A percentile compares a stretch with the other conserved stretches of the same genome.
Evolutionary conservation across 2,113 vertebrate genomes (phyloP).

Genomic region (Mobula hypostoma): DNA sequence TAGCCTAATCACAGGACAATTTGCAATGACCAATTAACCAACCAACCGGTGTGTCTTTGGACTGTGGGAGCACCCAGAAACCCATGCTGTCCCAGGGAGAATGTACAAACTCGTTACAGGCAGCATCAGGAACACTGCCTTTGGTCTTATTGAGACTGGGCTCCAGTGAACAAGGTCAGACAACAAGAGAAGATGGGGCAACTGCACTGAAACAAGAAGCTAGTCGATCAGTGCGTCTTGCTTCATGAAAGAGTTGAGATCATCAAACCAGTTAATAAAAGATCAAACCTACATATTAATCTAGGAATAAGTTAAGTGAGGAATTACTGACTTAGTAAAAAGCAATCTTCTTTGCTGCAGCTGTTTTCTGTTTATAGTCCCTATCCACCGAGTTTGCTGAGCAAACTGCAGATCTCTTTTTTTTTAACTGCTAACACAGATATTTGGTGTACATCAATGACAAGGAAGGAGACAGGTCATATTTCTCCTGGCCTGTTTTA

Average conservation of each 20-base stretch:
- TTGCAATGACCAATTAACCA: too few relatives aligned
- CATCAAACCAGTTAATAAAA: not conserved
- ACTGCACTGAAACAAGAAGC: not conserved
- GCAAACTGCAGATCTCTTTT: not conserved
- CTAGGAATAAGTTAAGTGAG: not conserved
- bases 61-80: too few relatives aligned
- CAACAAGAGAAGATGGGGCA: not conserved
- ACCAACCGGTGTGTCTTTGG: too few relatives aligned
- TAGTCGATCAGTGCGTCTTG: too few relatives aligned
- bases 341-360: not conserved
- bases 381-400: not conserved
- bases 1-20: too few relatives aligned
- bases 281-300: not conserved
- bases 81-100: too few relatives aligned
- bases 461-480: not conserved
- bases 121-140: not conserved
- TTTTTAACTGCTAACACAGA: not conserved
- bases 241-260: not conserved
- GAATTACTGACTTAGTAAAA: not conserved
- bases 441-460: not conserved
- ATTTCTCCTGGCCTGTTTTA: conserved; percentile 1
- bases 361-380: not conserved
- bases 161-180: not conserved
- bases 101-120: too few relatives aligned
- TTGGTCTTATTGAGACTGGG: not conserved